phyloP scores from a whole-genome alignment of 2,113 vertebrate genomes.

The Platanista minor region DNA sequence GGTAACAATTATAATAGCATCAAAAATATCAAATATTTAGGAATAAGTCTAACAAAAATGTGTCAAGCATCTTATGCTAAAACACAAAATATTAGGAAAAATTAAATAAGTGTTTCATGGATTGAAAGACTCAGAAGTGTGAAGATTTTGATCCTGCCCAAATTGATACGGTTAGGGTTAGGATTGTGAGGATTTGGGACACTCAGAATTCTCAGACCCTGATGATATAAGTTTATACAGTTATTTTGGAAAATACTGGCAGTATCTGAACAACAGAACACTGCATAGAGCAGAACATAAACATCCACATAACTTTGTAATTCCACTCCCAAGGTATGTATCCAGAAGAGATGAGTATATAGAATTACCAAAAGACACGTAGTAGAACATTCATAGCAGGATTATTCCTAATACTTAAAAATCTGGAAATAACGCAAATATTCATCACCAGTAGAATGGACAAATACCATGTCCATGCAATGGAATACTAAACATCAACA shows the following conservation, averaged over 20 bases:
- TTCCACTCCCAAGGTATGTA: neutral
- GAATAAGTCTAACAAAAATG: neutral
- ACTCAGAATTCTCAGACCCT: neutral
- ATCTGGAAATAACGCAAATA: neutral
- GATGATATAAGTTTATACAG: neutral
- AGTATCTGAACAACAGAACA: neutral
- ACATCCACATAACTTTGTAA: neutral
- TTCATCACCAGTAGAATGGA: neutral
- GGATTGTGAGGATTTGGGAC: neutral
- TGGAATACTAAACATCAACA: neutral
- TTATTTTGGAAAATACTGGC: neutral
- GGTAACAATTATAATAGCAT: neutral
- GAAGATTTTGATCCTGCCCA: neutral
- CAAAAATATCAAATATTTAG: neutral
- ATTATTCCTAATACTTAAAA: neutral
- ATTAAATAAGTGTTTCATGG: neutral
- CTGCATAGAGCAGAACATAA: neutral
- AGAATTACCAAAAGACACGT: neutral
- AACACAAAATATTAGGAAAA: neutral
- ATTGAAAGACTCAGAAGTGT: neutral
- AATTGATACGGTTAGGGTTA: neutral
- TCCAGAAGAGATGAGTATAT: neutral
- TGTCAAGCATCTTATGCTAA: neutral
- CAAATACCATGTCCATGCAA: neutral
- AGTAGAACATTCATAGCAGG: neutral